Conservation (phyloP, 1,140 invertebrate species). For the Drosophila cardini region DNA sequence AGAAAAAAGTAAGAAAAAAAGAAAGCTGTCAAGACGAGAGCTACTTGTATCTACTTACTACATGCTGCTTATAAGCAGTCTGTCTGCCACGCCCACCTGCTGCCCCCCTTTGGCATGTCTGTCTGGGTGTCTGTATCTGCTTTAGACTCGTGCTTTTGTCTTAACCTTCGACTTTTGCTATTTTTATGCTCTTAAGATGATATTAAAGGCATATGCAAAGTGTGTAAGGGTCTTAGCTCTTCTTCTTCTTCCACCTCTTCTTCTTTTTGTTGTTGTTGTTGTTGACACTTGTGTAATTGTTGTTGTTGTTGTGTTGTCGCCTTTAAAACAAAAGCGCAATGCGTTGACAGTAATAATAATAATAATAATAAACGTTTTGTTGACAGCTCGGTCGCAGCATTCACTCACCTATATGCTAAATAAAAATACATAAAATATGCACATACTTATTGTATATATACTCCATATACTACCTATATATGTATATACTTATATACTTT, state of each 20-base stretch:
- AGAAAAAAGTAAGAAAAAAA: constrained; percentile 28
- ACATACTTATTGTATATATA: constrained; percentile 10
- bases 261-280: constrained; percentile 31
- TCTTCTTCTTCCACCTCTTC: not conserved
- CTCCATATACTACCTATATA: not conserved
- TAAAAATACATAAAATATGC: constrained; percentile 42
- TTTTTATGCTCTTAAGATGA: constrained; percentile 75
- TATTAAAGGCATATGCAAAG: constrained; percentile 81
- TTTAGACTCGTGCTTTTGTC: constrained; percentile 43
- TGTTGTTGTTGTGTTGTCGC: constrained; percentile 15
- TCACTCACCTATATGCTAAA: constrained; percentile 33
- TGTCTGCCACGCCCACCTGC: not conserved
- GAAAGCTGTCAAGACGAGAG: constrained; percentile 68
- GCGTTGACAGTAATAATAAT: constrained; percentile 65
- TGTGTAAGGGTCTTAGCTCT: constrained; percentile 39
- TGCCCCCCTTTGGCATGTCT: not conserved
- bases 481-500: constrained; percentile 16
- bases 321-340: constrained; percentile 38
- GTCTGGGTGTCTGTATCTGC: accelerated
- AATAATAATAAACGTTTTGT: constrained; percentile 76
- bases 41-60: constrained; percentile 62
- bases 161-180: constrained; percentile 69
- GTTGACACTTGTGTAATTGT: constrained; percentile 51
- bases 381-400: constrained; percentile 61
- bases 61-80: constrained; percentile 44